Conservation (phyloP, 2,888 invertebrate species). For the Cremastinae sp. region DNA sequence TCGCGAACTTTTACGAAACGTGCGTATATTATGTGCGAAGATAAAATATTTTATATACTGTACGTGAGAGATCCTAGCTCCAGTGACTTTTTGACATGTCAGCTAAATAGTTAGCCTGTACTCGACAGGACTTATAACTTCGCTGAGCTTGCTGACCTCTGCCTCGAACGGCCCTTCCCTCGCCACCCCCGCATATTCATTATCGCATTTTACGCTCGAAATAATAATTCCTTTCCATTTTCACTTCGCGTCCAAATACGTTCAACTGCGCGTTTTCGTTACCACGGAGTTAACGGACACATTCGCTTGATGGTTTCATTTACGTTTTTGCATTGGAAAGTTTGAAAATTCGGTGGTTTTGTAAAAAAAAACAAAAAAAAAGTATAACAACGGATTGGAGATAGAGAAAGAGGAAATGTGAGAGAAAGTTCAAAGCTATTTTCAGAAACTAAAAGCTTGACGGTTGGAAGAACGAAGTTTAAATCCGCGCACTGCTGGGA, state of each 20-base stretch:
- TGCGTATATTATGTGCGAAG: conserved; percentile 24
- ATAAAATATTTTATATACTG: too few relatives aligned
- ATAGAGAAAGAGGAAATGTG: neutral
- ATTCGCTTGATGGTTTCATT: neutral
- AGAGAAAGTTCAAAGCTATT: conserved; percentile 2
- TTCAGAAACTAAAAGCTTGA: neutral
- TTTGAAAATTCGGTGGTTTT: neutral
- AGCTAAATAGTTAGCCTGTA: conserved; percentile 54
- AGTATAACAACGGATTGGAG: neutral
- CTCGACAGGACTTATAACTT: conserved; percentile 37
- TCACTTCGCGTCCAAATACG: conserved; percentile 18
- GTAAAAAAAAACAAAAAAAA: conserved; percentile 25
- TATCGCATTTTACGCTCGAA: conserved; percentile 39
- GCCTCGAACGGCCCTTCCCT: neutral
- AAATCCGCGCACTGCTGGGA: conserved; percentile 1
- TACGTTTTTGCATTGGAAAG: conserved; percentile 9
- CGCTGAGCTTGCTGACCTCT: conserved; percentile 34
- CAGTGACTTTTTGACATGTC: conserved; percentile 51
- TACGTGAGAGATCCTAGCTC: neutral
- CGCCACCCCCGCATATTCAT: conserved; percentile 29
- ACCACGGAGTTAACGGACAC: conserved; percentile 7
- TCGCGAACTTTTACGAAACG: conserved; percentile 6
- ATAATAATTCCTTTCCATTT: conserved; percentile 37
- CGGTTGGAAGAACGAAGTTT: neutral
- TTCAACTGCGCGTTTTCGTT: conserved; percentile 13